phyloP scores from a whole-genome alignment of 2,888 invertebrate genomes.

The Ashinkailepas kermadecensis region DNA sequence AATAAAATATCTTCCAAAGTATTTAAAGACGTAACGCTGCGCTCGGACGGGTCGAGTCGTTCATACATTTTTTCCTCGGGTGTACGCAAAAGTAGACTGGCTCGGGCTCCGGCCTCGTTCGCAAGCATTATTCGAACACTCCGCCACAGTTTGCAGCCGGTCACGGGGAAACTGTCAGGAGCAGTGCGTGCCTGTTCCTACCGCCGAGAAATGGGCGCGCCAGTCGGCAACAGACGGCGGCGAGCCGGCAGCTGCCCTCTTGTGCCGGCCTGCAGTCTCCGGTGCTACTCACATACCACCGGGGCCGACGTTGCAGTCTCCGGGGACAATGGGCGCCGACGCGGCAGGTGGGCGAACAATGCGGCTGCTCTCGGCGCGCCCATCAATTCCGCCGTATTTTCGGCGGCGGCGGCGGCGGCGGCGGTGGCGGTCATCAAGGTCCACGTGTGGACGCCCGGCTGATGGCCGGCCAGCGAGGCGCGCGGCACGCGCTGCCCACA shows the following conservation, averaged over 20 bases:
- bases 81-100: too few species aligned
- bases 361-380: neutral
- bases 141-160: too few species aligned
- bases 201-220: neutral
- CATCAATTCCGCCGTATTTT: slow-evolving; percentile 9
- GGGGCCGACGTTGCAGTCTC: neutral
- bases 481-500: slow-evolving; percentile 3
- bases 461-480: neutral
- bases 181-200: too few species aligned
- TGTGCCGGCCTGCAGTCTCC: neutral
- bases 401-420: neutral
- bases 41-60: too few species aligned
- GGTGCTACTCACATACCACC: neutral
- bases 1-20: too few species aligned
- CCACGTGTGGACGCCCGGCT: neutral
- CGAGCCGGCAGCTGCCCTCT: neutral
- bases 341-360: neutral
- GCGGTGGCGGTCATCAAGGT: too few species aligned
- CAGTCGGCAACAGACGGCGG: neutral
- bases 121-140: too few species aligned
- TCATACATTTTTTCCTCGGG: too few species aligned
- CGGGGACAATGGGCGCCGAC: neutral
- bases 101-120: too few species aligned
- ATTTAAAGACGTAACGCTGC: too few species aligned
- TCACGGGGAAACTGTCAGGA: too few species aligned